Evolutionary conservation across 2,113 vertebrate species (phyloP), one percentile per base, ranked within the genome.

Genomic region (Epinephelus lanceolatus): DNA sequence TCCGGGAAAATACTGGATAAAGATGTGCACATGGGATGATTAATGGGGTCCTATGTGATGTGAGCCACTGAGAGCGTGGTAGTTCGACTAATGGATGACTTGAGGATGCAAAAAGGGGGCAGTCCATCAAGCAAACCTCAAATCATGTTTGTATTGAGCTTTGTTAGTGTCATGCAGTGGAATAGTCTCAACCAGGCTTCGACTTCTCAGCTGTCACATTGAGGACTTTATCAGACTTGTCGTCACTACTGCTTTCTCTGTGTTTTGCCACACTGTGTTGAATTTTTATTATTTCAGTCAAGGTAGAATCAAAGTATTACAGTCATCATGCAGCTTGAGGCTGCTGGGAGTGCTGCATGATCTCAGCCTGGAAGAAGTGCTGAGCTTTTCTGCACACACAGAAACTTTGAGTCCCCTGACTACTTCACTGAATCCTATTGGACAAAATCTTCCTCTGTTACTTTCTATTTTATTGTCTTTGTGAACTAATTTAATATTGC

Each of bases 391-490:
- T 40, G 10, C 62, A 66, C 21, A 40, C 68, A 49, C 68, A 55
- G 56, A 11, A 42, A 17, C 4, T n/a, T 40, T 17, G 2, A 40
- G 15, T 70, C 30, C 66, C 27, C 14, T 1, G 47, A 25, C 27
- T 27, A 6, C 2, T 23, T 45, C 40, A 17, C 6, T 42, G 45
- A 65, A 27, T 49, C 47, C 2, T 5, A 30, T 21, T 15, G 17
- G 9, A 86, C 33, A 37, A 9, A n/a, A 25, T 4, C 30, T 71
- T 61, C 10, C 5, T n/a, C 13, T 13, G 11, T 17, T 66, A 49
- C 52, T 53, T 66, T 66, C 15, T n/a, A 13, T 68, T 61, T 55
- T 25, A 47, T 77, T 40, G 5, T 67, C 25, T 62, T 23, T 70
- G 17, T 42, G 6, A 51, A 4, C 9, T 45, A 6, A 33, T 83